Percentiles rank a stretch among this genome's conserved stretches.
Conservation (phyloP, 2,797 vertebrate species). For the Cuculus canorus region DNA sequence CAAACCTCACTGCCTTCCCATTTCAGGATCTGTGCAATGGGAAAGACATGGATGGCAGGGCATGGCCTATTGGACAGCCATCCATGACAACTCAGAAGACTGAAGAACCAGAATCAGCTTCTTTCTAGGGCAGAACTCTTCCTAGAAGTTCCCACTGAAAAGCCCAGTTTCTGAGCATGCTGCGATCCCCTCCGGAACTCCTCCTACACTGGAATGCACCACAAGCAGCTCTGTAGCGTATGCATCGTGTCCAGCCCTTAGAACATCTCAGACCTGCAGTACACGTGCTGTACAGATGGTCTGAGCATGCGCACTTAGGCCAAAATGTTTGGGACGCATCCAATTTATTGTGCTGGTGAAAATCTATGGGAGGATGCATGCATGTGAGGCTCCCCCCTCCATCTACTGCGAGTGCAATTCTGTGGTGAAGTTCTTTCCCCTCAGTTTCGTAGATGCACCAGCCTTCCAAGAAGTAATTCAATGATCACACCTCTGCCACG, state of each 20-base stretch:
- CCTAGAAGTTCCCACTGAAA: background rate
- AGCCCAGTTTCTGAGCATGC: background rate
- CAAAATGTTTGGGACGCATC: background rate
- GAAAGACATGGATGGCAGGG: background rate
- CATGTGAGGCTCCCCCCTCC: background rate
- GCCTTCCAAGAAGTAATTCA: background rate
- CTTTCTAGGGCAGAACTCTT: background rate
- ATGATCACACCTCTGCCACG: background rate
- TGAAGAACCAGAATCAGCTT: background rate
- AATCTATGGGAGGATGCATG: background rate
- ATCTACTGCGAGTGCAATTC: background rate
- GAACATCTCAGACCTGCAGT: background rate
- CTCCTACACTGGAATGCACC: background rate
- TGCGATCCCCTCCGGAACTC: background rate
- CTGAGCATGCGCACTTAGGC: background rate
- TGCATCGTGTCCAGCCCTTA: background rate
- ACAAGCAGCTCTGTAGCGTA: background rate
- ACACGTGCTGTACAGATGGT: background rate
- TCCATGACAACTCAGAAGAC: background rate
- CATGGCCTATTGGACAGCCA: background rate
- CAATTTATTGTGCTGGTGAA: background rate
- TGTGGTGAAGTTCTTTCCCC: background rate
- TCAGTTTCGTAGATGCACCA: background rate
- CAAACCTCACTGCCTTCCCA: background rate
- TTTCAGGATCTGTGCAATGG: background rate